Percentiles rank a stretch among this genome's conserved stretches.
These are phyloP conservation scores for Corythaeola cristata DNA, from an alignment of 2,113 vertebrate species.

Conservation along the genomic window DNA sequence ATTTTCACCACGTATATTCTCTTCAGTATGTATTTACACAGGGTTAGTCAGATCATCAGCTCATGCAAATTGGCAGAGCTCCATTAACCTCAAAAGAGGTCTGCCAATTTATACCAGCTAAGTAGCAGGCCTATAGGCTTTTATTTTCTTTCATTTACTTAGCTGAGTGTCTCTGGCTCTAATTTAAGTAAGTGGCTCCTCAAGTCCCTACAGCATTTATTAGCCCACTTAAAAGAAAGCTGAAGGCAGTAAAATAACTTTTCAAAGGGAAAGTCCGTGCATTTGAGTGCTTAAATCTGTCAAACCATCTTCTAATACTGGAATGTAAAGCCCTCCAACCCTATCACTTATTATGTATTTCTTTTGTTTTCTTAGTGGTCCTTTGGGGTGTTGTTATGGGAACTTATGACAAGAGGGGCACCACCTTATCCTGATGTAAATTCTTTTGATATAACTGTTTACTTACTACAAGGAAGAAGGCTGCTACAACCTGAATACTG, in stretches of 20 bases:
- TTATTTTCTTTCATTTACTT: slow-evolving; percentile 52
- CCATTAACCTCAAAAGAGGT: slow-evolving; percentile 27
- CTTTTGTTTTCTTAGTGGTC: slow-evolving; percentile 77
- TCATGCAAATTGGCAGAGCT: slow-evolving; percentile 33
- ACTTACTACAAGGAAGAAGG: slow-evolving; percentile 93
- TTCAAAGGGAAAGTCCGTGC: neutral
- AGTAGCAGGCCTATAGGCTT: slow-evolving; percentile 31
- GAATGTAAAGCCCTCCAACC: neutral
- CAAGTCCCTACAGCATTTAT: slow-evolving; percentile 30
- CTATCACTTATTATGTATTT: slow-evolving; percentile 6
- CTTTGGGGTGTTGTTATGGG: slow-evolving; percentile 97
- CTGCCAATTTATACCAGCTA: slow-evolving; percentile 30
- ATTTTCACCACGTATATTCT: slow-evolving; percentile 3
- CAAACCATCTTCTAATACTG: neutral
- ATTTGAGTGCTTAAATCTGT: neutral
- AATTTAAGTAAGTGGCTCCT: slow-evolving; percentile 44
- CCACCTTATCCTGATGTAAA: slow-evolving; percentile 97
- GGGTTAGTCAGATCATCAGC: slow-evolving; percentile 29
- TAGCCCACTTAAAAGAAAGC: slow-evolving; percentile 13
- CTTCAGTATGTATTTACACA: neutral
- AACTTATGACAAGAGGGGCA: slow-evolving; percentile 97
- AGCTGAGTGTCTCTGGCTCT: neutral
- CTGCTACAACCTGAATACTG: slow-evolving; percentile 97
- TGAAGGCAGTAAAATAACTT: slow-evolving; percentile 25
- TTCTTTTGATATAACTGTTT: slow-evolving; percentile 97